phyloP scores from a whole-genome alignment of 2,888 invertebrate genomes.

The Limenitis camilla region DNA sequence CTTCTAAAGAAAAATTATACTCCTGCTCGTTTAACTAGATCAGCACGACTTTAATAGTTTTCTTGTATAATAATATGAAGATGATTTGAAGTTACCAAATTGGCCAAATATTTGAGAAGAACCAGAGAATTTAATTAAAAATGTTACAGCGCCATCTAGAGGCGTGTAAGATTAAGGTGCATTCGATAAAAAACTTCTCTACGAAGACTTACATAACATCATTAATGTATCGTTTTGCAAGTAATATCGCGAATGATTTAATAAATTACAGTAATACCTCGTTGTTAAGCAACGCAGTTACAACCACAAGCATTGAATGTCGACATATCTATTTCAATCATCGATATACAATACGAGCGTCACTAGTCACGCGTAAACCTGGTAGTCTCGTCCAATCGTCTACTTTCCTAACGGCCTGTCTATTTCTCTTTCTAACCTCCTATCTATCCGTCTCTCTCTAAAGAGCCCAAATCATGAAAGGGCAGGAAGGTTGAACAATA shows the following conservation, averaged over 20 bases:
- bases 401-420: conserved; percentile 62
- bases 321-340: neutral
- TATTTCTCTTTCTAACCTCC: conserved; percentile 36
- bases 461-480: conserved; percentile 42
- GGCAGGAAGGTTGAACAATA: conserved; percentile 39
- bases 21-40: no score
- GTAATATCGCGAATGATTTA: neutral
- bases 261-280: neutral
- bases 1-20: no score
- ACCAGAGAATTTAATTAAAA: no score
- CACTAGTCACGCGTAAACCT: conserved; percentile 61
- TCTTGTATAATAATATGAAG: no score
- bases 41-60: no score
- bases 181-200: no score
- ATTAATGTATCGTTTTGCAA: neutral
- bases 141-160: no score
- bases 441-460: conserved; percentile 36
- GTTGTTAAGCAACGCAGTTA: neutral
- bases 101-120: no score
- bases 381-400: conserved; percentile 58
- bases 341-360: conserved; percentile 26
- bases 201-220: no score
- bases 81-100: no score
- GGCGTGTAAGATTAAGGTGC: no score
- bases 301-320: conserved; percentile 3